These are phyloP conservation scores for Nasonia giraulti DNA, from an alignment of 1,140 invertebrate genomes.

Conservation along the genomic window DNA sequence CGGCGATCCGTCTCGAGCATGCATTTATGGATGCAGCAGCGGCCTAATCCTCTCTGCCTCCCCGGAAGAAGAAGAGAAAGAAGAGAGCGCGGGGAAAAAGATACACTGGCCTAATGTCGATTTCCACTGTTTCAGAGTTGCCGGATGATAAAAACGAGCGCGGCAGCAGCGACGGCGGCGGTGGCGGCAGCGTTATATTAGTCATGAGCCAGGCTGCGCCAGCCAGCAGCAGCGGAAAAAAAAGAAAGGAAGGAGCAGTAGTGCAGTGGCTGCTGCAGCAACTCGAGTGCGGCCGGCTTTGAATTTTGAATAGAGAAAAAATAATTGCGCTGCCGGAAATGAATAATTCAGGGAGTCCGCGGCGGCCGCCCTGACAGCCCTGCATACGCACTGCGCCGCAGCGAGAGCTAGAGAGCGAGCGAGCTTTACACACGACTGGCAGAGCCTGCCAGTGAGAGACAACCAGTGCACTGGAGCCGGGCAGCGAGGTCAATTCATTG, in stretches of 20 bases:
- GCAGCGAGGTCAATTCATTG: constrained; percentile 35
- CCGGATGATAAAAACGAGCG: not conserved
- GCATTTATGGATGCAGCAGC: constrained; percentile 61
- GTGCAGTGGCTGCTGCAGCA: not conserved
- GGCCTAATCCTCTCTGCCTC: constrained; percentile 2
- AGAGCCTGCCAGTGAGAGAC: not conserved
- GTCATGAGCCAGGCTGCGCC: constrained; percentile 21
- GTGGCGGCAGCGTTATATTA: constrained; percentile 14
- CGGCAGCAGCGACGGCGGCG: not conserved
- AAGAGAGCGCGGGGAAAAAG: constrained; percentile 8
- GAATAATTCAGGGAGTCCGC: constrained; percentile 33
- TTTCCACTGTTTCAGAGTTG: not conserved
- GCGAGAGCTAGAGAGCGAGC: not conserved
- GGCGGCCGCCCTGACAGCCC: constrained; percentile 38
- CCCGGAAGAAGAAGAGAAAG: not conserved
- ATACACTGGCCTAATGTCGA: not conserved
- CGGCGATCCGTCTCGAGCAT: constrained; percentile 54
- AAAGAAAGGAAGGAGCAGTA: not conserved
- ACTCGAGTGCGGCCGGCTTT: not conserved
- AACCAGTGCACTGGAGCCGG: constrained; percentile 44
- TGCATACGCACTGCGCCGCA: not conserved
- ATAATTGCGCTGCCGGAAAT: constrained; percentile 15
- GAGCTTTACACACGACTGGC: not conserved
- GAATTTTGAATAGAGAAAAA: not conserved
- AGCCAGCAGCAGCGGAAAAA: not conserved